A percentile compares a stretch with the other conserved stretches of the same genome.
These are phyloP conservation scores for Trichopoda pennipes DNA, from an alignment of 2,888 invertebrate species.

Conservation along the genomic window DNA sequence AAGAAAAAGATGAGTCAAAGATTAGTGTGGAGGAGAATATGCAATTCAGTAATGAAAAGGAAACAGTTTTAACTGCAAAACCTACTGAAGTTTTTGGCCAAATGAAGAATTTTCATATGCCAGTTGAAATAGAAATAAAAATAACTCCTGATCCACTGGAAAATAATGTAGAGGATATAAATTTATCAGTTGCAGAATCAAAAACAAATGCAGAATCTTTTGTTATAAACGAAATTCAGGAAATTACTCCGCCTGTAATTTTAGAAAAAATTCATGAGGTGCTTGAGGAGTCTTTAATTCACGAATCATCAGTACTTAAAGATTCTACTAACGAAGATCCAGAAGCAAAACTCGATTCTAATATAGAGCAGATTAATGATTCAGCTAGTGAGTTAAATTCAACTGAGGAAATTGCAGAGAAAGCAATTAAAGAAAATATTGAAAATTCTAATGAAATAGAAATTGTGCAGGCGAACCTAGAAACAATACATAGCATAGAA, in stretches of 20 bases:
- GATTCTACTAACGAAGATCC: background rate
- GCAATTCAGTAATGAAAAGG: background rate
- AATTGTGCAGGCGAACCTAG: background rate
- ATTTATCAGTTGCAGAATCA: background rate
- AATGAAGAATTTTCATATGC: background rate
- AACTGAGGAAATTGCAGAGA: background rate
- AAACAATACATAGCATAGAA: background rate
- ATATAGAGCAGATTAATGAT: background rate
- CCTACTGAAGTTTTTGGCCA: background rate
- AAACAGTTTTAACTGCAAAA: no score
- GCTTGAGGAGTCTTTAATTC: background rate
- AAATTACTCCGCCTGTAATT: background rate
- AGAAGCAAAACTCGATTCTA: background rate
- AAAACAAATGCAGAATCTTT: background rate
- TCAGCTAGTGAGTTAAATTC: background rate
- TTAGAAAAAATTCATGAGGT: background rate
- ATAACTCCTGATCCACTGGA: background rate
- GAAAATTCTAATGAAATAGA: background rate
- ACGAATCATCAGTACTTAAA: background rate
- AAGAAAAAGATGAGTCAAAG: background rate
- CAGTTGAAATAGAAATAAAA: constrained; percentile 47
- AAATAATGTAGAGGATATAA: background rate
- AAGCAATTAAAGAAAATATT: background rate
- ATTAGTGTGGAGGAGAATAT: background rate
- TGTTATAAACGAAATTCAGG: background rate